phyloP scores from a whole-genome alignment of 2,888 invertebrate species.

The Mylabris sibirica region DNA sequence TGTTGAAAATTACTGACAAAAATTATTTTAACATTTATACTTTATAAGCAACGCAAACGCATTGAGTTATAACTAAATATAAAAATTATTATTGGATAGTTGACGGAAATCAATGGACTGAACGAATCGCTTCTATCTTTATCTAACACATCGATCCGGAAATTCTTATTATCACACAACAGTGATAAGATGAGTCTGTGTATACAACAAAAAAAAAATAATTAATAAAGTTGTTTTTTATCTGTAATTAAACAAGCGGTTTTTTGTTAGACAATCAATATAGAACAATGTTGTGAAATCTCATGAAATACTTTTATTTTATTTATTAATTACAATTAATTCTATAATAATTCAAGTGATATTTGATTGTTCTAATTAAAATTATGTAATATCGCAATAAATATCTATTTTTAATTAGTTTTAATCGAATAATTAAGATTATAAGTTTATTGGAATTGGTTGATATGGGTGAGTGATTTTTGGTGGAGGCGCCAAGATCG shows the following conservation, averaged over 20 bases:
- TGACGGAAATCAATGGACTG: background rate
- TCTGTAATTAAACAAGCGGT: background rate
- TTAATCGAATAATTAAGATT: too few relatives aligned
- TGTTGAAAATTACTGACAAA: background rate
- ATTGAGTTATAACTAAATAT: slow-evolving; percentile 1
- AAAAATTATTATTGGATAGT: background rate
- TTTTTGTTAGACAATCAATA: background rate
- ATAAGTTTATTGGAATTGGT: too few relatives aligned
- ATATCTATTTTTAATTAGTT: background rate
- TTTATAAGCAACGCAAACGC: slow-evolving; percentile 1
- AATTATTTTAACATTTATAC: background rate
- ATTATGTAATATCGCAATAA: background rate
- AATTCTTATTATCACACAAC: background rate
- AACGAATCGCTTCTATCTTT: background rate
- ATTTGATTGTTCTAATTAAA: background rate
- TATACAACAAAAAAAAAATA: background rate
- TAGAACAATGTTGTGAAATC: background rate
- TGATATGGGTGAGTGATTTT: background rate
- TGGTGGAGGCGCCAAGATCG: background rate
- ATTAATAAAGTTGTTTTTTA: background rate
- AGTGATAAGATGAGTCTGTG: background rate
- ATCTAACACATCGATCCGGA: background rate
- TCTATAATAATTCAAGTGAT: too few relatives aligned
- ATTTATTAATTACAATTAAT: background rate
- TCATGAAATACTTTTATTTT: background rate